Evolutionary conservation across 2,888 invertebrate genomes (phyloP).

Genomic region (Caenorhabditis sp.): DNA sequence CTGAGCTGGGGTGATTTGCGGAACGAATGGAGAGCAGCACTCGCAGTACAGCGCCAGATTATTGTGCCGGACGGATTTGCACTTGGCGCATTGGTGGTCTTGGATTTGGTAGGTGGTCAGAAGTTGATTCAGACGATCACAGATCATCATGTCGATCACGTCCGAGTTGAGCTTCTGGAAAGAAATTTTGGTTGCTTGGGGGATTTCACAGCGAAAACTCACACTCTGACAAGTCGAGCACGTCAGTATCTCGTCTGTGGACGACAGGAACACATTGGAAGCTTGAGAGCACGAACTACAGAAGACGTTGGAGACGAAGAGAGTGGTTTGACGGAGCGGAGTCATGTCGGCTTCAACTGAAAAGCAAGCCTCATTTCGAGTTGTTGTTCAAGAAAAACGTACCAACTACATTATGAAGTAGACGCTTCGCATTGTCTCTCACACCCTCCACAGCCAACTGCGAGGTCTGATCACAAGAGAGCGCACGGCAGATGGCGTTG

Average conservation of each 20-base stretch:
- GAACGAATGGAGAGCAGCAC: constrained; percentile 75
- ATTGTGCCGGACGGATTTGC: constrained; percentile 87
- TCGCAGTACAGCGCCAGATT: constrained; percentile 75
- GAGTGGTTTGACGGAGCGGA: constrained; percentile 39
- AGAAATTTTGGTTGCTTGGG: neutral
- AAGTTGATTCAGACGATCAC: constrained; percentile 74
- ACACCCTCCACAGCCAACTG: constrained; percentile 66
- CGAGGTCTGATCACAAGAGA: constrained; percentile 61
- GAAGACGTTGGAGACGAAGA: constrained; percentile 70
- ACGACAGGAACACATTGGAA: constrained; percentile 63
- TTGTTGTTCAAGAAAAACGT: neutral
- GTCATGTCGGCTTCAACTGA: constrained; percentile 58
- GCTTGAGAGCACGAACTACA: constrained; percentile 64
- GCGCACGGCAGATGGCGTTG: constrained; percentile 55
- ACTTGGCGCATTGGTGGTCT: constrained; percentile 93
- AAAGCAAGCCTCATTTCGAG: no score
- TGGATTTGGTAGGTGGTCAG: constrained; percentile 92
- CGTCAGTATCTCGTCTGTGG: constrained; percentile 43
- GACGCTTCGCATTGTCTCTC: constrained; percentile 64
- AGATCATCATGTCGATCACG: constrained; percentile 72
- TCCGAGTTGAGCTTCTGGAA: constrained; percentile 59
- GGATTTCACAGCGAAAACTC: neutral
- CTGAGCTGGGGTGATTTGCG: constrained; percentile 65
- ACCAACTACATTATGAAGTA: constrained; percentile 64
- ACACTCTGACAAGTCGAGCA: constrained; percentile 69